Base-by-base conservation (phyloP, 2,113 vertebrate species). In the Zosterops hypoxanthus region DNA sequence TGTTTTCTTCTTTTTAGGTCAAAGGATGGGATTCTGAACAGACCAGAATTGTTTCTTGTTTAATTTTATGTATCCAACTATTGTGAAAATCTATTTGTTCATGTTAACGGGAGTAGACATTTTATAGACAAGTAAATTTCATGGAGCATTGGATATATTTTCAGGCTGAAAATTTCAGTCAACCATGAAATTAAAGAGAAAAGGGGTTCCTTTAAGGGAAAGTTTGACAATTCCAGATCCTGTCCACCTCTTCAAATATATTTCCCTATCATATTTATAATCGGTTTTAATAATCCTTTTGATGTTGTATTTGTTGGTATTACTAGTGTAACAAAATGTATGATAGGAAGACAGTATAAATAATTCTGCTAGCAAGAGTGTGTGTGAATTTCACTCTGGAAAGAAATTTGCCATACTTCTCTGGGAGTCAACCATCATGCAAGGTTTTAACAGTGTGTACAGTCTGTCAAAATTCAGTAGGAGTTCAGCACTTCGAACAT, bases 51-150 rank as follows among this genome's bases (percentile, higher is more conserved):
- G 78, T 21, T 82, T 87, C 70, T 64, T 68, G 55, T 85, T 95
- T 97, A 95, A 97, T 97, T 98, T 92, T 94, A 95, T 97, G 55
- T 79, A 95, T 89, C 82, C 68, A 94, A 82, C 16, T 77, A 90
- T 66, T 89, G 49, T 87, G 53, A 68, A 86, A 78, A 81, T 91
- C 72, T 95, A 83, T 97, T 97, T 97, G 60, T 93, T 97, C 93
- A 65, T 85, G 76, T 94, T 97, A 97, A 96, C 93, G 97, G 53
- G 33, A 96, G 15, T 52, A 39, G 85, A 94, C 39, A 13, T 96
- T 97, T 97, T 97, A 97, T 91, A 97, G 97, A 97, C 95, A 98
- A 96, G 84, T 87, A 97, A 72, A 95, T 97, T 97, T 98, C 79
- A 95, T 96, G 63, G 81, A 96, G 81, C 63, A 92, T 24, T 94